These are phyloP conservation scores for Drosophila putrida DNA, from an alignment of 2,888 invertebrate genomes.

Conservation along the genomic window DNA sequence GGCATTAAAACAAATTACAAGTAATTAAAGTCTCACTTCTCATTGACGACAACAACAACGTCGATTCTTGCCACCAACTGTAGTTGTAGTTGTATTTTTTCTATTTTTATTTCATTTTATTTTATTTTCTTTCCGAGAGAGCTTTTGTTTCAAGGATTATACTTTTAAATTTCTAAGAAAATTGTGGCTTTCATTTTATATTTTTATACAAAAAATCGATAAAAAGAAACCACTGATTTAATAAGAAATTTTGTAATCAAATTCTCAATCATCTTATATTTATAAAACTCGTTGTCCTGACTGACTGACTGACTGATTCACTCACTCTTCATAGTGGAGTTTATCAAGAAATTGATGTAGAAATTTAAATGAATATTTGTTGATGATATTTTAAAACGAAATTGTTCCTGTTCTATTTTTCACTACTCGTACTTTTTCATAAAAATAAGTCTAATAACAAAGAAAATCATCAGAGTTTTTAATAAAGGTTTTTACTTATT, in stretches of 20 bases:
- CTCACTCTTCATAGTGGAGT: too few relatives aligned
- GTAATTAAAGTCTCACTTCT: constrained; percentile 71
- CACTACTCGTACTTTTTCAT: too few relatives aligned
- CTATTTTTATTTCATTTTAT: not conserved
- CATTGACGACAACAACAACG: constrained; percentile 53
- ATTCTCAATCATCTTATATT: too few relatives aligned
- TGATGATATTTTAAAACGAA: too few relatives aligned
- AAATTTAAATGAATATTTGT: too few relatives aligned
- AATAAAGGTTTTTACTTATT: too few relatives aligned
- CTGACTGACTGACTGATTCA: too few relatives aligned
- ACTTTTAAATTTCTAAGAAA: not conserved
- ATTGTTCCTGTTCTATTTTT: too few relatives aligned
- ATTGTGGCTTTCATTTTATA: not conserved
- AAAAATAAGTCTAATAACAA: too few relatives aligned
- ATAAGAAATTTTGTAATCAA: not conserved
- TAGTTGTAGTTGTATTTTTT: constrained; percentile 17
- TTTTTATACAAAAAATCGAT: not conserved
- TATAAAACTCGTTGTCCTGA: too few relatives aligned
- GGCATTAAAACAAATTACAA: constrained; percentile 81
- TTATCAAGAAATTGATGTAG: too few relatives aligned
- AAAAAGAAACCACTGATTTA: not conserved
- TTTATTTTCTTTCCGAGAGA: not conserved
- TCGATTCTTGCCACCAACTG: constrained; percentile 26
- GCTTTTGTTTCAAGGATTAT: constrained; percentile 6
- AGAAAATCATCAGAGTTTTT: too few relatives aligned